Evolutionary conservation across 2,888 invertebrate genomes (phyloP), one percentile per base, ranked within the genome.

Genomic region (Nomada fucata): DNA sequence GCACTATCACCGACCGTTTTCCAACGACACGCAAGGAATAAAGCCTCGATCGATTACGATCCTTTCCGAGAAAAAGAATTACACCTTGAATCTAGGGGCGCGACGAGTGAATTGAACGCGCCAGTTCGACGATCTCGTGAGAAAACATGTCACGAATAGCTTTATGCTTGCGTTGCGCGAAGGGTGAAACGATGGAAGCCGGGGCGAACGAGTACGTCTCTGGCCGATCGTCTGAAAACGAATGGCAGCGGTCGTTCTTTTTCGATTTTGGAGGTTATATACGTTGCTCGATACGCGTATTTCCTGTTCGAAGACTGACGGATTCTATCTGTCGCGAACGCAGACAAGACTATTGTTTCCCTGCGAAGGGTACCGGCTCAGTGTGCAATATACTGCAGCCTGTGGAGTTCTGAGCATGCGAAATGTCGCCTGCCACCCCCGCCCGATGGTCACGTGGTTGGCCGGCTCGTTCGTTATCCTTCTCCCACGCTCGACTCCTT

Each of bases 391-490:
- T 88, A 85, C 89, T 90, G 91, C 90, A 90, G 92, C 91, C 92
- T 91, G 93, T 91, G 85, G 92, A 91, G 92, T 91, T 92, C 93
- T 92, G 93, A 91, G 93, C 93, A 93, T 93, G 93, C 93, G 93
- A 93, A 93, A 91, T 92, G 93, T 92, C 91, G 92, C 89, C 89
- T 87, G 88, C 92, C 92, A 92, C 93, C 93, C 93, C 93, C 92
- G 93, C 92, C 90, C 90, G 88, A 2, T 87, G 91, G 84, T 93
- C 93, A 93, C 93, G 93, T 92, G 93, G 93, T 89, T 74, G 75
- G 68, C 73, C 78, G 75, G 77, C 69, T 75, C 36, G 36, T 64
- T 57, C 44, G 42, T 44, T 23, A 23, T 78, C 76, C 63, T 59
- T 55, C 73, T 76, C 57, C 59, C 64, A 59, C 81, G 50, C 63